Percentiles rank a stretch among this genome's conserved stretches.
Conservation (phyloP, 2,888 invertebrate genomes). For the Tipula unca region DNA sequence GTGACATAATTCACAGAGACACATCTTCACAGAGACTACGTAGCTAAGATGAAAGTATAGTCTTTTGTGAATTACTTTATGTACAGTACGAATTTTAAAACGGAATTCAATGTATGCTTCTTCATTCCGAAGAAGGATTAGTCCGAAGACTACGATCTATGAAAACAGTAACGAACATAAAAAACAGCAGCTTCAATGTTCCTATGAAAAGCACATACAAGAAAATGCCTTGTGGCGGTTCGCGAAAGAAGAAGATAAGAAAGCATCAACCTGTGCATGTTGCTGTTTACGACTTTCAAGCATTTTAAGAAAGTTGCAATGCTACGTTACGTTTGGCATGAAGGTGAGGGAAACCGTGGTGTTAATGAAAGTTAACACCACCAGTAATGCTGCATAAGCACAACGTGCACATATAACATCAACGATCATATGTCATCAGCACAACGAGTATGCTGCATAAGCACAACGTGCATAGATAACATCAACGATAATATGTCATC, state of each 20-base stretch:
- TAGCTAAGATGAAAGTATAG: background rate
- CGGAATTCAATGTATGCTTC: background rate
- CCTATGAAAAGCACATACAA: background rate
- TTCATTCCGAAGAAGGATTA: background rate
- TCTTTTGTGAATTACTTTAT: background rate
- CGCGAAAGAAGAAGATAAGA: background rate
- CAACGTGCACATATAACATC: no score
- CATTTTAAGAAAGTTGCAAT: no score
- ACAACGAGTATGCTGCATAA: no score
- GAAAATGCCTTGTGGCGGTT: background rate
- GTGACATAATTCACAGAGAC: no score
- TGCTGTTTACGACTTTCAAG: background rate
- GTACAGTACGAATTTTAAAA: background rate
- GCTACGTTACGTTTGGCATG: no score
- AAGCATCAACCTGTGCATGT: background rate
- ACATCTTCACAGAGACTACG: no score
- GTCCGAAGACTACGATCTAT: background rate
- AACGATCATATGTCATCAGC: no score
- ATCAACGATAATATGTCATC: no score
- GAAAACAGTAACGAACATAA: background rate
- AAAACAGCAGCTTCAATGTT: background rate
- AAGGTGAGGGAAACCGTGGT: no score
- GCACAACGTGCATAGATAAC: no score
- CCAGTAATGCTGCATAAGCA: no score
- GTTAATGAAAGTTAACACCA: no score